Percentiles rank a stretch among this genome's conserved stretches.
Conservation (phyloP, 2,113 vertebrate species). For the Oryzias celebensis region DNA sequence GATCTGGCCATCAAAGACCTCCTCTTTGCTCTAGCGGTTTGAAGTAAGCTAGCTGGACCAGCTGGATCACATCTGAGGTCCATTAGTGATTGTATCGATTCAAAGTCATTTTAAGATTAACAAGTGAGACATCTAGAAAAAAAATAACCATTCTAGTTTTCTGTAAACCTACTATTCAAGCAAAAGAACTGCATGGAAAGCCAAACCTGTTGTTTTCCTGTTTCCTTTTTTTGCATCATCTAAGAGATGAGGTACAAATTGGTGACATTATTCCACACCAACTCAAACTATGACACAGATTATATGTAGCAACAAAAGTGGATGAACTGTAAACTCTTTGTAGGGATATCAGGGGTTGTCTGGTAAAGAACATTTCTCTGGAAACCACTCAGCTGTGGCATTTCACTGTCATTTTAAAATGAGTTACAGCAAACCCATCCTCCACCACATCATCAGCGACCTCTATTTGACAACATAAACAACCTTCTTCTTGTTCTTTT, state of each 20-base stretch:
- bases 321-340: background rate
- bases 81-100: slow-evolving; percentile 14
- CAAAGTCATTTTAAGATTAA: slow-evolving; percentile 19
- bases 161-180: no score
- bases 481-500: slow-evolving; percentile 59
- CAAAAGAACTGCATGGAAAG: no score
- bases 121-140: no score
- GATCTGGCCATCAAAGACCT: slow-evolving; percentile 31
- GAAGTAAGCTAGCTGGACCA: slow-evolving; percentile 7
- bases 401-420: slow-evolving; percentile 34
- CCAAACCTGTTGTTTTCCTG: no score
- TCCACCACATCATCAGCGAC: slow-evolving; percentile 45
- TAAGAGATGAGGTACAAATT: background rate
- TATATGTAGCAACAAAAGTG: slow-evolving; percentile 1
- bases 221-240: no score
- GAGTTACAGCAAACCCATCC: slow-evolving; percentile 51
- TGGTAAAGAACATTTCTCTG: background rate
- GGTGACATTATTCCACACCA: background rate
- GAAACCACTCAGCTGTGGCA: slow-evolving; percentile 20
- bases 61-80: slow-evolving; percentile 33
- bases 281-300: background rate
- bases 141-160: no score
- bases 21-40: slow-evolving; percentile 2
- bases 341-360: slow-evolving; percentile 9
- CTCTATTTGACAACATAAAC: slow-evolving; percentile 46